Evolutionary conservation across 2,888 invertebrate genomes (phyloP).

Genomic region (Trypoxylon attenuatum): DNA sequence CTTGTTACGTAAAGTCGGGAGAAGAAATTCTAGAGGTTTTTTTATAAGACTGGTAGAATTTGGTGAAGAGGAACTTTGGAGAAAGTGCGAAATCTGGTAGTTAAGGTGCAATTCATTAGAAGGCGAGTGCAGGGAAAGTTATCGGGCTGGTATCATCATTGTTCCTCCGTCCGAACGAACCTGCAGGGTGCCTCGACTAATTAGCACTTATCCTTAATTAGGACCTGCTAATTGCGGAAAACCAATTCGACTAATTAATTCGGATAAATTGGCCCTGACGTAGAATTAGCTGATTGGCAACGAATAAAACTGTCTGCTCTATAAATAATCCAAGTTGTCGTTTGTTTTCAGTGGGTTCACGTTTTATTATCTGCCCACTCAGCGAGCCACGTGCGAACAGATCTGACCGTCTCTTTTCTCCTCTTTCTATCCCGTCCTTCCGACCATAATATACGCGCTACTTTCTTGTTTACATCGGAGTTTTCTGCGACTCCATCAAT

Average conservation of each 20-base stretch:
- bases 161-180: not conserved
- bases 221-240: constrained; percentile 5
- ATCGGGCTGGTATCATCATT: constrained; percentile 9
- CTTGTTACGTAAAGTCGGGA: too few species aligned
- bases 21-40: too few species aligned
- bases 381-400: not conserved
- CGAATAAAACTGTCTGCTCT: not conserved
- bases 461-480: too few species aligned
- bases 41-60: too few species aligned
- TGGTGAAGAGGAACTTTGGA: too few species aligned
- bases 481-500: too few species aligned
- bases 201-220: constrained; percentile 15
- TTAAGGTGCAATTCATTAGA: not conserved
- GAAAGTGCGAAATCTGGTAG: not conserved
- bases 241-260: constrained; percentile 2
- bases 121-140: constrained; percentile 29
- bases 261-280: not conserved
- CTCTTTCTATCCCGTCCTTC: too few species aligned
- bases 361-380: too few species aligned
- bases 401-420: too few species aligned
- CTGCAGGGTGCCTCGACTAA: not conserved
- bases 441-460: too few species aligned
- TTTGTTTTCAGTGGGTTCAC: too few species aligned
- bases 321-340: too few species aligned
- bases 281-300: not conserved